These are phyloP conservation scores for Cirrhinus molitorella DNA, from an alignment of 2,797 vertebrate genomes.

Conservation along the genomic window DNA sequence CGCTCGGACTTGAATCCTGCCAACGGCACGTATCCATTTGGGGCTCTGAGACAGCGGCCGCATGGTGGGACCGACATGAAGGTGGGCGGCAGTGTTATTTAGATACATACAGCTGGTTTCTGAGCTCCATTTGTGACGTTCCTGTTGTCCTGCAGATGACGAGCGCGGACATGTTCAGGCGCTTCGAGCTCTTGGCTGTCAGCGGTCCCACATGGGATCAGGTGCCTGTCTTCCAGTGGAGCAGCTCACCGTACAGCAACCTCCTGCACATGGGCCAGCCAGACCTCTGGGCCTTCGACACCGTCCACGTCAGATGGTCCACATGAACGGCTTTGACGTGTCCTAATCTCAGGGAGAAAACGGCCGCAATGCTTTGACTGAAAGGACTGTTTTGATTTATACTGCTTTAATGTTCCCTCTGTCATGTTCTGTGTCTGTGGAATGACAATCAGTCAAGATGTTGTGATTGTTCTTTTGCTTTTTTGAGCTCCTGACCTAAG, in stretches of 20 bases:
- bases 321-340: background rate
- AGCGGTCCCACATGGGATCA: slow-evolving; percentile 92
- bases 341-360: background rate
- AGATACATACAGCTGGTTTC: background rate
- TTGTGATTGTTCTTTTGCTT: background rate
- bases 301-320: slow-evolving; percentile 84
- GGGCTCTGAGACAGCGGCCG: slow-evolving; percentile 85
- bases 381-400: background rate
- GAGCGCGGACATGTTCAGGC: slow-evolving; percentile 79
- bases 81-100: slow-evolving; percentile 51
- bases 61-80: slow-evolving; percentile 95
- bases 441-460: background rate
- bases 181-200: slow-evolving; percentile 82
- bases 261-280: slow-evolving; percentile 92
- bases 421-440: background rate
- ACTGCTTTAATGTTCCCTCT: background rate
- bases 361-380: background rate
- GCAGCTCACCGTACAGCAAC: slow-evolving; percentile 83
- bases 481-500: too few species aligned
- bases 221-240: slow-evolving; percentile 92
- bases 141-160: slow-evolving; percentile 80
- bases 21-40: slow-evolving; percentile 94
- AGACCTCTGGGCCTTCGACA: slow-evolving; percentile 89
- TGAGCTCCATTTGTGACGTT: background rate
- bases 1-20: slow-evolving; percentile 92